Evolutionary conservation across 2,113 vertebrate species (phyloP).

Genomic region (Myiopsitta monachus): DNA sequence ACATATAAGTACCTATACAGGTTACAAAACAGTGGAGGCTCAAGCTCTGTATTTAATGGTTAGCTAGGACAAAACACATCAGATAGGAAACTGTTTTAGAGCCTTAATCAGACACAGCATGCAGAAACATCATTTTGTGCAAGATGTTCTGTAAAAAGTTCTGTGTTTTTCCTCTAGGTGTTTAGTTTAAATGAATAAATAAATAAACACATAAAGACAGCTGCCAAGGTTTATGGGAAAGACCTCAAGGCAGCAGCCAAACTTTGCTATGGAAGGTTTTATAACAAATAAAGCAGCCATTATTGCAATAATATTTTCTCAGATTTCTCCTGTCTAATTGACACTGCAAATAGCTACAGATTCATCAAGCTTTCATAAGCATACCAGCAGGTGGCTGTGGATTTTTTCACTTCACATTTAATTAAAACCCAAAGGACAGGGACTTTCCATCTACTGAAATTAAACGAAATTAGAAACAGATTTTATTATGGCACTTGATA

Average conservation of each 20-base stretch:
- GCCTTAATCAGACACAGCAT: not conserved
- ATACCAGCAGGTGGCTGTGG: not conserved
- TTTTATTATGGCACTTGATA: conserved; percentile 30
- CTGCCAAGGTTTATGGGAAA: not conserved
- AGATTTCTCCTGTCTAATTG: not conserved
- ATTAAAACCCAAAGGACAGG: conserved; percentile 51
- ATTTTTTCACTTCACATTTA: conserved; percentile 27
- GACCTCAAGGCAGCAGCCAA: not conserved
- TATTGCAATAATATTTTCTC: not conserved
- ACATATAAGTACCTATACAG: not conserved
- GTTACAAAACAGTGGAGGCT: not conserved
- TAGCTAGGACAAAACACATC: not conserved
- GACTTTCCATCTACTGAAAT: not conserved
- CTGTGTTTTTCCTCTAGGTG: not conserved
- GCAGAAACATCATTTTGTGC: not conserved
- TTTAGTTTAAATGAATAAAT: not conserved
- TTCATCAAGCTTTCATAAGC: conserved; percentile 34
- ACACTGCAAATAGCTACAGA: not conserved
- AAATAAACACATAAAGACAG: not conserved
- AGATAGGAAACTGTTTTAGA: not conserved
- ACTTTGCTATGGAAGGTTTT: not conserved
- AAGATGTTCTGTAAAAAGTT: not conserved
- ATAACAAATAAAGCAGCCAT: not conserved
- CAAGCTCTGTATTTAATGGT: not conserved
- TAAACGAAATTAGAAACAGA: not conserved